phyloP scores from a whole-genome alignment of 2,797 vertebrate genomes.

The Rhynchonycteris naso region DNA sequence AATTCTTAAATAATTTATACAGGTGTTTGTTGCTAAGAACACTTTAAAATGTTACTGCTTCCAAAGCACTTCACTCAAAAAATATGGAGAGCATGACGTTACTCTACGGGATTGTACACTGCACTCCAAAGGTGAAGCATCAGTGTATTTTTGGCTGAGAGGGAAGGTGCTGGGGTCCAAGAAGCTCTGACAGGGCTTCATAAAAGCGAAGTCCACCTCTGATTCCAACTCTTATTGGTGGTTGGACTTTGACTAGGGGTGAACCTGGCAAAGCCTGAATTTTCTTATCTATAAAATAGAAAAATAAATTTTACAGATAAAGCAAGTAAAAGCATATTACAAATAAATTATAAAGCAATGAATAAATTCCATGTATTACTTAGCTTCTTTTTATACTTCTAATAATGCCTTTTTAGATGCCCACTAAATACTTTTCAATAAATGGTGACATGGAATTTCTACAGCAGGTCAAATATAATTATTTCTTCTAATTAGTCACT shows the following conservation, averaged over 20 bases:
- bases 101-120: background rate
- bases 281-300: too few species aligned
- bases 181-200: too few species aligned
- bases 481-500: too few species aligned
- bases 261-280: background rate
- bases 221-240: background rate
- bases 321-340: too few species aligned
- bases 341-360: too few species aligned
- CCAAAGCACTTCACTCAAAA: background rate
- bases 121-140: background rate
- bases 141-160: background rate
- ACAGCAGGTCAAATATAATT: too few species aligned
- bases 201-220: background rate
- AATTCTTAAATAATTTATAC: background rate
- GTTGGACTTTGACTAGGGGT: background rate
- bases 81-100: background rate
- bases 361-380: too few species aligned
- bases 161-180: accelerated
- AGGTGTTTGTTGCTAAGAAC: background rate
- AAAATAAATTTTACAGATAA: too few species aligned
- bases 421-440: too few species aligned
- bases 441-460: too few species aligned
- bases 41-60: background rate
- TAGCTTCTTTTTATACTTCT: too few species aligned
- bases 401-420: too few species aligned